Evolutionary conservation across 2,888 invertebrate genomes (phyloP).

Genomic region (Artemia sinica): DNA sequence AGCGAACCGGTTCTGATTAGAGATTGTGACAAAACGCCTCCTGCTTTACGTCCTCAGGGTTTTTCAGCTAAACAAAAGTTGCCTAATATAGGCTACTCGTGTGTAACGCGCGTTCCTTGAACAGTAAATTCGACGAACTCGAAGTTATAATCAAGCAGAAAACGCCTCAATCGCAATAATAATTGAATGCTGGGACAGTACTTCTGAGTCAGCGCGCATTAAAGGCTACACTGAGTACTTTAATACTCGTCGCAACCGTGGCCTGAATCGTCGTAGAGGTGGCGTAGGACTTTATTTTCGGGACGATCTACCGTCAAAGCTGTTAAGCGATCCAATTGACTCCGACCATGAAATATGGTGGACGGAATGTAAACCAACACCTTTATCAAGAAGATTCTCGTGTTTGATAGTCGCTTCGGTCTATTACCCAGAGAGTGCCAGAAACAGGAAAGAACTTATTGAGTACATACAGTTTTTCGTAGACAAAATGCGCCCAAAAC

Average conservation of each 20-base stretch:
- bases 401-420: background rate
- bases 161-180: constrained; percentile 7
- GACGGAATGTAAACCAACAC: background rate
- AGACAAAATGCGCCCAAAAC: constrained; percentile 4
- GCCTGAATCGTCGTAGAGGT: constrained; percentile 7
- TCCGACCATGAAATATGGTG: constrained; percentile 4
- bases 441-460: background rate
- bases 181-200: background rate
- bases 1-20: background rate
- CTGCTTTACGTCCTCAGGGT: background rate
- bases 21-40: background rate
- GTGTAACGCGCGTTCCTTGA: background rate
- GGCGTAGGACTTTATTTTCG: background rate
- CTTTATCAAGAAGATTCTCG: background rate
- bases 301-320: constrained; percentile 4
- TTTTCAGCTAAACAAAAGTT: background rate
- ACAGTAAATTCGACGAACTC: background rate
- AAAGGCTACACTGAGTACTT: background rate
- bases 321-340: constrained; percentile 9
- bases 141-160: background rate
- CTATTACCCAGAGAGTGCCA: background rate
- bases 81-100: background rate
- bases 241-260: background rate
- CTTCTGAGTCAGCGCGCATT: background rate
- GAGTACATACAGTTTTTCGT: constrained; percentile 8